Evolutionary conservation across 2,888 invertebrate genomes (phyloP).

Genomic region (Ceraclea dissimilis): DNA sequence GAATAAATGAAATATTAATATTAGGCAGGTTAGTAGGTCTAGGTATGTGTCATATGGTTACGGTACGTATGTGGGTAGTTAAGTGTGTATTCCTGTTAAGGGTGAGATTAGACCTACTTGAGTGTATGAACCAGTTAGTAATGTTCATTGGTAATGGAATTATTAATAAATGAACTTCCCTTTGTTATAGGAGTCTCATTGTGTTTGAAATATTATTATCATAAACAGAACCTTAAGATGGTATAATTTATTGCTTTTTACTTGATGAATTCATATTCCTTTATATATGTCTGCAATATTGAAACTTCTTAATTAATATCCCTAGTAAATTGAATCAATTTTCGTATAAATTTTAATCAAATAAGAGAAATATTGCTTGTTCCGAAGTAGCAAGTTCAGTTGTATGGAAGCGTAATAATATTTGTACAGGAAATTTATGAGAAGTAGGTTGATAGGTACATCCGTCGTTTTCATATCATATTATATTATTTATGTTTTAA

Average conservation of each 20-base stretch:
- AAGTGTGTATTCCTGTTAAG: too few species aligned
- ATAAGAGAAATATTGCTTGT: too few species aligned
- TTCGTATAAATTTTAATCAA: not conserved
- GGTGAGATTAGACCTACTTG: not conserved
- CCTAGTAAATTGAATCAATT: not conserved
- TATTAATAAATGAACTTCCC: not conserved
- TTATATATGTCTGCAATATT: not conserved
- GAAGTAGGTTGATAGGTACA: too few species aligned
- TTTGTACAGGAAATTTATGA: too few species aligned
- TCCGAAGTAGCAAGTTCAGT: too few species aligned
- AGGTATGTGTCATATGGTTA: too few species aligned
- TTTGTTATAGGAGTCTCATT: not conserved
- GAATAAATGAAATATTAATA: not conserved
- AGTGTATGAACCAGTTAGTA: not conserved
- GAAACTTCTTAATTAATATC: not conserved
- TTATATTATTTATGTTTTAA: too few species aligned
- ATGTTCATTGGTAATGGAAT: not conserved
- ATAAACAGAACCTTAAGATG: not conserved
- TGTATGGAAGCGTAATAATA: too few species aligned
- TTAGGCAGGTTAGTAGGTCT: too few species aligned
- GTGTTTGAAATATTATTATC: constrained; percentile 1
- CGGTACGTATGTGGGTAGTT: too few species aligned
- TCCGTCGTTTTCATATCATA: too few species aligned
- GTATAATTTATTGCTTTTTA: constrained; percentile 1
- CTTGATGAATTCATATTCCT: not conserved